A percentile compares a stretch with the other conserved stretches of the same genome.
phyloP scores from a whole-genome alignment of 2,888 invertebrate genomes.

The Mantis religiosa region DNA sequence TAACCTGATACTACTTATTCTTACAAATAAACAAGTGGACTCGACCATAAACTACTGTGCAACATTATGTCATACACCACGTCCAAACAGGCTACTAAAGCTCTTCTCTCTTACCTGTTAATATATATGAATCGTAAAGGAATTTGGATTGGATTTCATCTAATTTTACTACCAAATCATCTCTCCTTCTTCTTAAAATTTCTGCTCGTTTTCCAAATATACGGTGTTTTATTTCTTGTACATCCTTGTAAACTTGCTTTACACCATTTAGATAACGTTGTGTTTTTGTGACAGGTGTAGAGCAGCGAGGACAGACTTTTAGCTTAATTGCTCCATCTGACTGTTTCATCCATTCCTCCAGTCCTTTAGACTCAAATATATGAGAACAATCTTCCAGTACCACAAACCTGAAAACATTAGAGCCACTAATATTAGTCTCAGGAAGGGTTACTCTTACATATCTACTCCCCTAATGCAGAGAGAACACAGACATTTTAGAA shows the following conservation, averaged over 20 bases:
- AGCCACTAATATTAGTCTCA: background rate
- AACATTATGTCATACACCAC: too few species aligned
- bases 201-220: conserved; percentile 33
- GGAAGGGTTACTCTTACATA: background rate
- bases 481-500: too few species aligned
- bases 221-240: conserved; percentile 40
- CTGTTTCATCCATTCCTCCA: conserved; percentile 43
- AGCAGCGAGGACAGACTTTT: conserved; percentile 56
- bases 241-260: conserved; percentile 41
- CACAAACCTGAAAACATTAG: conserved; percentile 46
- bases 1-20: too few species aligned
- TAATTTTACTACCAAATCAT: background rate
- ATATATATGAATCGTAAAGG: too few species aligned
- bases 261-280: conserved; percentile 54
- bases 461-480: too few species aligned
- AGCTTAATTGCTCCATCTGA: conserved; percentile 37
- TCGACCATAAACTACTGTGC: too few species aligned
- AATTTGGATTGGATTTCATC: too few species aligned
- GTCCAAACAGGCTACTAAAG: too few species aligned
- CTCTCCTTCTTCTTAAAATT: conserved; percentile 4
- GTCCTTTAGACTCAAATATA: conserved; percentile 47
- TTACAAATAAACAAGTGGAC: too few species aligned
- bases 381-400: conserved; percentile 53
- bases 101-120: too few species aligned
- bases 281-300: conserved; percentile 54